Percentiles rank a stretch among this genome's conserved stretches.
Evolutionary conservation across 2,797 vertebrate species (phyloP).

Genomic region (Coregonus sp.): DNA sequence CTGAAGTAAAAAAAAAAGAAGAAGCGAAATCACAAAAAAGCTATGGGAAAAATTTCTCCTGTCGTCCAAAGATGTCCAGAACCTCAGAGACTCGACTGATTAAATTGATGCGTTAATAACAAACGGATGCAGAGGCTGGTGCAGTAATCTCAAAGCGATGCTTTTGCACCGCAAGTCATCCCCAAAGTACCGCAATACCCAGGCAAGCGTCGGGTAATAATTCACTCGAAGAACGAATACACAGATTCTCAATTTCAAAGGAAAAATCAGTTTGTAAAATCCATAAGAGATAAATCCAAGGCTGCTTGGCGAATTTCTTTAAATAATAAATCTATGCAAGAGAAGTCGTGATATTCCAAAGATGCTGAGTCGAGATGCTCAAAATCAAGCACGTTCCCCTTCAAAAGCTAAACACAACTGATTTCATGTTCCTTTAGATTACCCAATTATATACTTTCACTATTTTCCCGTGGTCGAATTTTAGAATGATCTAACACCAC

Average conservation of each 20-base stretch:
- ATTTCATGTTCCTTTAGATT: constrained; percentile 8
- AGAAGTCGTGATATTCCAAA: constrained; percentile 34
- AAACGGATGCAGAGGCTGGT: constrained; percentile 38
- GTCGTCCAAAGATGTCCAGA: constrained; percentile 44
- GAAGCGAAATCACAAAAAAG: constrained; percentile 27
- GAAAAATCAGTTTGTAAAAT: constrained; percentile 54
- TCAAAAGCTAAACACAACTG: constrained; percentile 39
- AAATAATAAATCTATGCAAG: background rate
- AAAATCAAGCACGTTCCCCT: constrained; percentile 28
- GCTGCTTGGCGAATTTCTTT: background rate
- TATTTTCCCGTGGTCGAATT: background rate
- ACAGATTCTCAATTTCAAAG: constrained; percentile 13
- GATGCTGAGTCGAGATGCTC: constrained; percentile 51
- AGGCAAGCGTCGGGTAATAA: constrained; percentile 42
- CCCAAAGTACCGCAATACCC: constrained; percentile 67
- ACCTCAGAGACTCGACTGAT: constrained; percentile 38
- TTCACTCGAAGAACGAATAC: constrained; percentile 40
- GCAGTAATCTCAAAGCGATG: constrained; percentile 55
- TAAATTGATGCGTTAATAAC: constrained; percentile 23
- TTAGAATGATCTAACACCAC: constrained; percentile 2
- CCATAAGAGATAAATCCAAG: constrained; percentile 45
- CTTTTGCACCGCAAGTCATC: constrained; percentile 55
- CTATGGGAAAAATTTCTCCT: constrained; percentile 23
- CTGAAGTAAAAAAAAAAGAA: constrained; percentile 42
- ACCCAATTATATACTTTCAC: constrained; percentile 2